These are phyloP conservation scores for Ptychoptera albimana DNA, from an alignment of 2,888 invertebrate species.

Conservation along the genomic window DNA sequence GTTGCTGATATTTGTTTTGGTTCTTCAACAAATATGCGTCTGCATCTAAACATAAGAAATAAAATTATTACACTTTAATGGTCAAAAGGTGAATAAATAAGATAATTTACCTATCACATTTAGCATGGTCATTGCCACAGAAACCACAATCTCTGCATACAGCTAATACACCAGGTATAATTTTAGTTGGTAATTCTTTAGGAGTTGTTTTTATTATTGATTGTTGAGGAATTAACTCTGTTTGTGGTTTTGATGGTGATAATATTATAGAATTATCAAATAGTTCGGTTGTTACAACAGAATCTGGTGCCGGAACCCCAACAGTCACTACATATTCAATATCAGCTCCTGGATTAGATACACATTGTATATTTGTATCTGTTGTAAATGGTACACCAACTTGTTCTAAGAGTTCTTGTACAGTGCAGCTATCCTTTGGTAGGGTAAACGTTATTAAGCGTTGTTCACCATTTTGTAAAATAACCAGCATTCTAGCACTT, in stretches of 20 bases:
- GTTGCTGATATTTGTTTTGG: conserved; percentile 37
- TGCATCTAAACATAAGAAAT: conserved; percentile 34
- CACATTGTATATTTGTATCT: conserved; percentile 56
- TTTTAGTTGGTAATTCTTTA: conserved; percentile 44
- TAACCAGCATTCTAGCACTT: conserved; percentile 65
- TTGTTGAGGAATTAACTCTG: conserved; percentile 20
- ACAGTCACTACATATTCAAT: conserved; percentile 69
- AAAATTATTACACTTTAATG: conserved; percentile 9
- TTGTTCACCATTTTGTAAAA: conserved; percentile 61
- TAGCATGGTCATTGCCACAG: conserved; percentile 59
- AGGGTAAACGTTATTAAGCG: conserved; percentile 67
- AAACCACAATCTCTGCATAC: conserved; percentile 70
- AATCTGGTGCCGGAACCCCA: conserved; percentile 31
- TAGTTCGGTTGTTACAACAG: conserved; percentile 5
- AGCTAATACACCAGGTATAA: conserved; percentile 55
- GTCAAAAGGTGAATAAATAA: no score
- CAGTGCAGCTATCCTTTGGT: conserved; percentile 66
- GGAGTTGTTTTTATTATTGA: conserved; percentile 23
- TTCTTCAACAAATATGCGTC: conserved; percentile 51
- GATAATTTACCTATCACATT: conserved; percentile 45
- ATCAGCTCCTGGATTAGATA: conserved; percentile 54
- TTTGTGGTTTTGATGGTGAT: not conserved
- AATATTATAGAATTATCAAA: not conserved
- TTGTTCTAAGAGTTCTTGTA: conserved; percentile 67
- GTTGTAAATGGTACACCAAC: conserved; percentile 50